Evolutionary conservation across 2,797 vertebrate genomes (phyloP), one percentile per base, ranked within the genome.

Genomic region (Thamnophis elegans): DNA sequence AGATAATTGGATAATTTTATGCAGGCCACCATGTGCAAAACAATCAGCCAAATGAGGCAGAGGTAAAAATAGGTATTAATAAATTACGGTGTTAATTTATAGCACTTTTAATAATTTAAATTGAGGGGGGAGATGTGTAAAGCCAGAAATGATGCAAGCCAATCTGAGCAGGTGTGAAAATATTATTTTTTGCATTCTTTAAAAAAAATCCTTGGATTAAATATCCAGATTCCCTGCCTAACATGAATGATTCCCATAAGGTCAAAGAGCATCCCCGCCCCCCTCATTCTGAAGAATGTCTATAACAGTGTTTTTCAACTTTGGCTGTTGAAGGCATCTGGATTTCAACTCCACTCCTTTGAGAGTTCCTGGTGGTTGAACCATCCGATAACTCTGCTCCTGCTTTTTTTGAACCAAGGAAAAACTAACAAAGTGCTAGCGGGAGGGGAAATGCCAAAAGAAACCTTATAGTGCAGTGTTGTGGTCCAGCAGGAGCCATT

Each of bases 1-100:
- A 73, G 97, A 96, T 98, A 98, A 98, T 97, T 97, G 97, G 97
- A 96, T 97, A 97, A 97, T 98, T 98, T 96, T 96, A 68, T 92
- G 89, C 94, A 95, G 93, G 96, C 96, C 97, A 96, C 94, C 68
- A 92, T 90, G 86, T 85, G 95, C 94, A 95, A 96, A 96, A 95
- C 93, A 95, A 94, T 95, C 96, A 95, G 95, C 93, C 95, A 96
- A 95, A 94, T 96, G 93, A 94, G 87, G 92, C 89, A 92, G 73
- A 56, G 73, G 28, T 68, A 85, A 59, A 91, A 96, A 95, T 94
- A 88, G 93, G 93, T 91, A 51, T 51, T 5, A 51, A 51, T 51
- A 51, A 51, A 91, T 92, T 96, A 92, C 92, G 96, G 97, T 96
- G 94, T 96, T 97, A 94, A 93, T 93, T 95, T 93, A 85, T 60